phyloP scores from a whole-genome alignment of 92 coral and sea anemone genomes.

The Phymanthus crucifer region DNA sequence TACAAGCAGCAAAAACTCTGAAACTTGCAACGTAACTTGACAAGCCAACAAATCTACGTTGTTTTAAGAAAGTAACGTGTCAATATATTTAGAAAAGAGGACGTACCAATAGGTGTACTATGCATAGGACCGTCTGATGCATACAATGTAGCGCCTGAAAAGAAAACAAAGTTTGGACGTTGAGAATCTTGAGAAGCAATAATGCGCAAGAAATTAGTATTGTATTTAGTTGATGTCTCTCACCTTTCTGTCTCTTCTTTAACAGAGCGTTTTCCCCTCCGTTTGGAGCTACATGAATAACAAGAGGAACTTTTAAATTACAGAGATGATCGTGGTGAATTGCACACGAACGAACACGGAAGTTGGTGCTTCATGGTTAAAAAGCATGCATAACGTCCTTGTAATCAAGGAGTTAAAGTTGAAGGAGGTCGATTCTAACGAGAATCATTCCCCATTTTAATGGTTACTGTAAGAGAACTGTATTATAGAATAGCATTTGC shows the following conservation, averaged over 20 bases:
- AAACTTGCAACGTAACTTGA: too few relatives aligned
- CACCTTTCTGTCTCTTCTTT: slow-evolving; percentile 38
- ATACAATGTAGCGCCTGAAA: slow-evolving; percentile 80
- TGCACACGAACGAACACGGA: too few relatives aligned
- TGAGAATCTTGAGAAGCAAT: background rate
- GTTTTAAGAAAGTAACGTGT: background rate
- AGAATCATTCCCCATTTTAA: too few relatives aligned
- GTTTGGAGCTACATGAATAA: slow-evolving; percentile 26
- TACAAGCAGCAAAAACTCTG: too few relatives aligned
- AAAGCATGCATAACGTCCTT: too few relatives aligned
- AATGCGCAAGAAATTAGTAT: background rate
- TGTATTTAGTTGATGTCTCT: background rate
- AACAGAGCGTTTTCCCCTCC: slow-evolving; percentile 41
- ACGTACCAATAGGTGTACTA: slow-evolving; percentile 97
- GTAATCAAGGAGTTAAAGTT: too few relatives aligned
- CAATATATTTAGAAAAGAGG: background rate
- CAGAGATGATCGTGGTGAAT: background rate
- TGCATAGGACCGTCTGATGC: slow-evolving; percentile 99
- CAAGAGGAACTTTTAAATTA: background rate
- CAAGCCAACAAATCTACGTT: background rate
- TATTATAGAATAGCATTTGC: too few relatives aligned
- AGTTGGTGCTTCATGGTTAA: too few relatives aligned
- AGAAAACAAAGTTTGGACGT: slow-evolving; percentile 5
- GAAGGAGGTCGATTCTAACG: too few relatives aligned
- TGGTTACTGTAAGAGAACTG: too few relatives aligned